Evolutionary conservation across 2,888 invertebrate species (phyloP), one percentile per base, ranked within the genome.

Genomic region (Macrophya annulata): DNA sequence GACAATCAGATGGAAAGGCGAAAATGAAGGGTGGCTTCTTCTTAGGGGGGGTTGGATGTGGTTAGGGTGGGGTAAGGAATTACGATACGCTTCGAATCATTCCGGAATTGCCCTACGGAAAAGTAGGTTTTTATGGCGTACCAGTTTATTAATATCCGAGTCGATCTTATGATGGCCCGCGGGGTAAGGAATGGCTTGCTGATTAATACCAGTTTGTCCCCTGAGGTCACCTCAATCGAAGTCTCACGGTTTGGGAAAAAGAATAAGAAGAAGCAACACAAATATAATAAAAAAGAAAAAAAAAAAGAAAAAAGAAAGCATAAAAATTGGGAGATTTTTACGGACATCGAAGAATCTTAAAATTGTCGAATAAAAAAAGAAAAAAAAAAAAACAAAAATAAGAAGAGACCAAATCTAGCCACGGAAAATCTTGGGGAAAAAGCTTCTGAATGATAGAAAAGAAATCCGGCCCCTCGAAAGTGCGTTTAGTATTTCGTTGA

Each of bases 401-500:
- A 48, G 12, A 4, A 62, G 25, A 62, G 17, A 12, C 2, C 21
- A 25, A 74, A 74, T 71, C 40, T 37, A 15, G 40, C 31, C 5
- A 17, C 40, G 9, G 8, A n/a, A 72, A 37, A 40, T 37, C 10
- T 40, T 25, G 21, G 17, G 17, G 12, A 45, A 25, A 45, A 15
- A 21, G n/a, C 21, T 45, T 43, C n/a, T 9, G 37, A 12, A 77
- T 51, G 77, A 45, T 5, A 21, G 45, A 43, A 25, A 25, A 45
- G 45, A 77, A 55, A 77, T 77, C 77, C 37, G 8, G 17, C 3
- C 25, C 25, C 37, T 45, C 37, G 51, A 45, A 43, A 43, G n/a
- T 62, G 43, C 62, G 81, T 59, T 81, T 62, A 81, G 62, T 81
- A 81, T 81, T 81, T 81, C 51, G 81, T 81, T 81, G 59, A 62